Evolutionary conservation across 2,888 invertebrate species (phyloP), one percentile per base, ranked within the genome.

Genomic region (Falcaria lacertinaria): DNA sequence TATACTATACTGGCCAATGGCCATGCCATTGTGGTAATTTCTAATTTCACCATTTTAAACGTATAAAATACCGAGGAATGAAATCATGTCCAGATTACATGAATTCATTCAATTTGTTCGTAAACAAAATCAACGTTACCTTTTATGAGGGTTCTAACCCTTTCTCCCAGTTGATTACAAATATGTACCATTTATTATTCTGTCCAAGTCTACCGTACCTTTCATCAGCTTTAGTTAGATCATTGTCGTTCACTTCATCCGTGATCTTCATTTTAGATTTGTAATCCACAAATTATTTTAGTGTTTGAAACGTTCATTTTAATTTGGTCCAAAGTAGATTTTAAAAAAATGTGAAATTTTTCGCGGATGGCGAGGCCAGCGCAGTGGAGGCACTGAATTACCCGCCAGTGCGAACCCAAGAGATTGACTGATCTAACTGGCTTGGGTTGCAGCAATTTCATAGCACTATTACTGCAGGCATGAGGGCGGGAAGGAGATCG

Each of bases 361-460:
- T 50, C 50, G 62, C 62, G 64, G 61, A 63, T 54, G 51, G 53
- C 69, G 57, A 51, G 67, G 66, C 74, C 63, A 58, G 62, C 74
- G 71, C 76, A 61, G 45, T 50, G 43, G 45, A 53, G 49, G 52
- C 52, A 69, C 71, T 65, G 69, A 66, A 63, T 66, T 66, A 61
- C 39, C 56, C 47, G 57, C 47, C 50, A 44, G 54, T 48, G 59
- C 50, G 54, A 63, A 50, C 64, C 64, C 69, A 64, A 66, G 73
- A 71, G 74, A 72, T 73, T 69, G 73, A 75, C 74, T 74, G 73
- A 66, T 68, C 73, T 80, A 82, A 84, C 80, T 78, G 61, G 64
- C 48, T 63, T 74, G 80, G 75, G 82, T 83, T 84, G 83, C 83
- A 64, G 75, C 82, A 85, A 87, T 86, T 84, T 84, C 64, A 70